These are phyloP conservation scores for Engystomops pustulosus DNA, from an alignment of 2,113 vertebrate species.

Conservation along the genomic window DNA sequence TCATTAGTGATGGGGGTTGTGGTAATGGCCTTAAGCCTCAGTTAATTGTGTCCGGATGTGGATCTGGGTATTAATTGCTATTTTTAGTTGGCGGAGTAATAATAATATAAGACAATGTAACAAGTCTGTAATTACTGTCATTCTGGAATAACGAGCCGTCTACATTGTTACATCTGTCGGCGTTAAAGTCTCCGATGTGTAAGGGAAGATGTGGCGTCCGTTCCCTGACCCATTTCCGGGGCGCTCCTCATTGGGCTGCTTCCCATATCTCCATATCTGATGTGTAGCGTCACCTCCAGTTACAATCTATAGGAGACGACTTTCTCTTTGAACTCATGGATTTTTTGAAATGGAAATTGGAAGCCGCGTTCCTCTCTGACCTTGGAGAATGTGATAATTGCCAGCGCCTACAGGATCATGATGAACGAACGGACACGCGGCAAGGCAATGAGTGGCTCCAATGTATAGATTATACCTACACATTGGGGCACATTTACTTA, in stretches of 20 bases:
- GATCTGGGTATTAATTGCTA: background rate
- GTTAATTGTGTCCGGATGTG: background rate
- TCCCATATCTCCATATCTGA: conserved; percentile 67
- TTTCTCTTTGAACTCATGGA: conserved; percentile 65
- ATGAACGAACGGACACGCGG: conserved; percentile 59
- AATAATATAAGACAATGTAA: background rate
- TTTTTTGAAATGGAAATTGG: conserved; percentile 69
- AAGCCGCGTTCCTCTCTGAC: conserved; percentile 61
- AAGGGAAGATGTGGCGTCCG: background rate
- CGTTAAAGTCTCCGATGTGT: background rate
- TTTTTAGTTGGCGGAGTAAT: background rate
- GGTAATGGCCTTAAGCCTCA: background rate
- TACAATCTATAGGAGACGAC: conserved; percentile 65
- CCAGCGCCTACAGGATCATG: conserved; percentile 60
- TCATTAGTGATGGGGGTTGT: background rate
- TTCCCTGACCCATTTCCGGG: conserved; percentile 63
- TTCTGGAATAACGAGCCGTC: conserved; percentile 5
- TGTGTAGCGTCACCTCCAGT: conserved; percentile 68
- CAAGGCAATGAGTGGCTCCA: background rate
- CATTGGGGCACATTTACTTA: background rate
- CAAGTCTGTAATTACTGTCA: conserved; percentile 16
- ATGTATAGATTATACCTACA: background rate
- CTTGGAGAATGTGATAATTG: conserved; percentile 61
- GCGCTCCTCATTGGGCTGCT: conserved; percentile 57
- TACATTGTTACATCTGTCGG: background rate